phyloP scores from a whole-genome alignment of 1,140 invertebrate genomes.

The Drosophila jambulina region DNA sequence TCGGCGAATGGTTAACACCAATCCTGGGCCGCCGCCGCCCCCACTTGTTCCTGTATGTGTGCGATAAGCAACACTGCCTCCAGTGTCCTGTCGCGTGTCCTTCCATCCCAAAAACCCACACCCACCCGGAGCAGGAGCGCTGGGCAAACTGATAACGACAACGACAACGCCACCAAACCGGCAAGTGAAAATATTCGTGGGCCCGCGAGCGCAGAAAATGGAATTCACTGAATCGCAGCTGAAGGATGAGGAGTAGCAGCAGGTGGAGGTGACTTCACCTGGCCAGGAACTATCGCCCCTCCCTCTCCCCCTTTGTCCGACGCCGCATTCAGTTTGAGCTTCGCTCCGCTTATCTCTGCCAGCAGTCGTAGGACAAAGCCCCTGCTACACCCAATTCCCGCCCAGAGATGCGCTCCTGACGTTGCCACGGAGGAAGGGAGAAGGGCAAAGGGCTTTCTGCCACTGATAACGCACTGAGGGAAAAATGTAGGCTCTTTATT shows the following conservation, averaged over 20 bases:
- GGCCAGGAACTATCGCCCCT: constrained; percentile 47
- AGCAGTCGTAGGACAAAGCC: constrained; percentile 63
- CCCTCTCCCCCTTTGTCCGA: constrained; percentile 15
- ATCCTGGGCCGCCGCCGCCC: constrained; percentile 19
- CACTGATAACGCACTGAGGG: constrained; percentile 15
- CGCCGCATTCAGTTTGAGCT: constrained; percentile 53
- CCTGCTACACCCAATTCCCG: constrained; percentile 32
- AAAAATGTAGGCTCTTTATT: neutral
- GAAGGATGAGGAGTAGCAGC: constrained; percentile 5
- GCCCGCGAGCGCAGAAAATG: constrained; percentile 74
- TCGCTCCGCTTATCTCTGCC: constrained; percentile 62
- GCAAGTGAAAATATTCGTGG: constrained; percentile 75
- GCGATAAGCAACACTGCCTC: constrained; percentile 65
- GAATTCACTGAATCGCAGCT: constrained; percentile 53
- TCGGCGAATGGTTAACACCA: constrained; percentile 47
- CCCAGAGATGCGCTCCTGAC: constrained; percentile 50
- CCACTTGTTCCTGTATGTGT: constrained; percentile 49
- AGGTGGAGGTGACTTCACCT: constrained; percentile 32
- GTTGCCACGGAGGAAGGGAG: neutral
- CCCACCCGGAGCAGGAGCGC: constrained; percentile 8
- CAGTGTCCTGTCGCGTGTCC: constrained; percentile 51
- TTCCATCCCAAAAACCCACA: constrained; percentile 17
- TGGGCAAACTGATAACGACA: constrained; percentile 49
- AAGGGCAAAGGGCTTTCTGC: constrained; percentile 3
- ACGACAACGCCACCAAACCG: constrained; percentile 60